Conservation (phyloP, 1,140 invertebrate genomes). For the Mizuhopecten yessoensis region DNA sequence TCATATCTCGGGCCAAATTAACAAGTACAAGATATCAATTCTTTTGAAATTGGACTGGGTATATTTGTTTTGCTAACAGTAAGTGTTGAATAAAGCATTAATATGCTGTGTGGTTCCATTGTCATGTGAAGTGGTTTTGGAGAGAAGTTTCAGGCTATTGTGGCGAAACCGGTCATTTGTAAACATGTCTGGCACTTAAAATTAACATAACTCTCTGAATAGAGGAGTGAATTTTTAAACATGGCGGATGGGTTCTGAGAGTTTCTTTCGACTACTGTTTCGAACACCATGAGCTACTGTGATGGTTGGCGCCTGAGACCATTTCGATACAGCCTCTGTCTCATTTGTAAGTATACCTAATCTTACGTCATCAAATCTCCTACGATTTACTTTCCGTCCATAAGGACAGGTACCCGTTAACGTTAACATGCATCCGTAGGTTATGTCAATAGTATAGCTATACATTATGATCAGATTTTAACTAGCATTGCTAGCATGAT, state of each 20-base stretch:
- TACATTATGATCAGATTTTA: no score
- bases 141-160: not conserved
- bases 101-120: not conserved
- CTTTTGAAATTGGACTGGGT: not conserved
- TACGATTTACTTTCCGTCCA: not conserved
- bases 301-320: not conserved
- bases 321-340: not conserved
- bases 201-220: not conserved
- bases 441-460: no score
- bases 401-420: not conserved
- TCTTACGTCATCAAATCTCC: not conserved
- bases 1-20: not conserved
- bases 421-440: no score
- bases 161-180: not conserved
- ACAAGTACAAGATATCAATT: not conserved
- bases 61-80: not conserved
- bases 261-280: not conserved
- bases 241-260: not conserved
- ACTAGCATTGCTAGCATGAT: no score
- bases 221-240: not conserved
- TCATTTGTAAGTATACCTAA: not conserved
- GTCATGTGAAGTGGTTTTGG: not conserved
- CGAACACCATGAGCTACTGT: not conserved
- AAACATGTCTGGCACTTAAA: not conserved
- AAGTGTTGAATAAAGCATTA: not conserved